These are phyloP conservation scores for Agrypnus murinus DNA, from an alignment of 2,888 invertebrate genomes.

Conservation along the genomic window DNA sequence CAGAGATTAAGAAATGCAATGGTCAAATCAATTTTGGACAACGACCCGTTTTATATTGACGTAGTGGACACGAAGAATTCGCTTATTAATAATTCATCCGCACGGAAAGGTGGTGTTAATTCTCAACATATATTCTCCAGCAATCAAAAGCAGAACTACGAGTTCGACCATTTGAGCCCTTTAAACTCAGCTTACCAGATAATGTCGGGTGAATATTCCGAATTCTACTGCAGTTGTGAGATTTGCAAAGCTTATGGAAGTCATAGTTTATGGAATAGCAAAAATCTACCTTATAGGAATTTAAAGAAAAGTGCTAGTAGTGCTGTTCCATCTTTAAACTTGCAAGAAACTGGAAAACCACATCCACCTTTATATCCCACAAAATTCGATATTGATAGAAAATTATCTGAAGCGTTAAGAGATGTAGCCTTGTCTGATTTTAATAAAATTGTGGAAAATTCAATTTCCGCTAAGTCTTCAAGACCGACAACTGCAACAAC, in stretches of 20 bases:
- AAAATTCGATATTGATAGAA: not conserved
- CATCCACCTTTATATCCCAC: not conserved
- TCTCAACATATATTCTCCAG: not conserved
- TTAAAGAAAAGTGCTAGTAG: not conserved
- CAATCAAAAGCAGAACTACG: not conserved
- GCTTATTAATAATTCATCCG: constrained; percentile 23
- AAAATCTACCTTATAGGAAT: not conserved
- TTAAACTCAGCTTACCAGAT: not conserved
- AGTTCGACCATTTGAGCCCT: constrained; percentile 8
- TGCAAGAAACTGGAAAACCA: not conserved
- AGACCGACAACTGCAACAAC: not conserved
- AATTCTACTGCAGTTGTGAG: constrained; percentile 61
- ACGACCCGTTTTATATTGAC: constrained; percentile 66
- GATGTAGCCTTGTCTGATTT: not conserved
- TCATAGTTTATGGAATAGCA: constrained; percentile 33
- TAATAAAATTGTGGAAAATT: not conserved
- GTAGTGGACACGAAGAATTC: constrained; percentile 52
- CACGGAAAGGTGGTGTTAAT: not conserved
- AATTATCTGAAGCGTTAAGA: not conserved
- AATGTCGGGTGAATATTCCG: constrained; percentile 31
- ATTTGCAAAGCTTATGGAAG: constrained; percentile 65
- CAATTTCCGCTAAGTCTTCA: not conserved
- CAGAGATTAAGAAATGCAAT: constrained; percentile 68
- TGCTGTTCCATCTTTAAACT: not conserved
- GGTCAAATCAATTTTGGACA: constrained; percentile 68